Evolutionary conservation across 2,888 invertebrate genomes (phyloP), one percentile per base, ranked within the genome.

Genomic region (Teleogryllus oceanicus): DNA sequence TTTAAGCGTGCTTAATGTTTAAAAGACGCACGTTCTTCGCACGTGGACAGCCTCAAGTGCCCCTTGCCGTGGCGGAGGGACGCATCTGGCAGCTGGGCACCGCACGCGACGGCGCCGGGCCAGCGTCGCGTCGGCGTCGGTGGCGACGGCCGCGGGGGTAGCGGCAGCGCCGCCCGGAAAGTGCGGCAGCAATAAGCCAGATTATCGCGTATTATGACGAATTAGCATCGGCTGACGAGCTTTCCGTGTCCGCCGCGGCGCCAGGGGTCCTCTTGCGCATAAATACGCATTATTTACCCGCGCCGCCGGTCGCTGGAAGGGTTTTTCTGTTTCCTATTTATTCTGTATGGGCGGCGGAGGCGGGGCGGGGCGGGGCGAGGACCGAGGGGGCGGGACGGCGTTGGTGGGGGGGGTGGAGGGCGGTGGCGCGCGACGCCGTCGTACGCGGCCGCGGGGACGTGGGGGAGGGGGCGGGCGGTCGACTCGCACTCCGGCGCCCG

Each of bases 171-270:
- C 37, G 37, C 37, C 37, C 62, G 62, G 62, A 62, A 62, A 62
- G 62, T 62, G 62, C 62, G 62, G 62, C n/a, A n/a, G 62, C 37
- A 76, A 76, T 76, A 76, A 76, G 24, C 21, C 24, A 76, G 76
- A 76, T 76, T 76, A 76, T 76, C 37, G 76, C 37, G 21, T 76
- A 37, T 76, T 76, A 76, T 76, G 76, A 76, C 37, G 76, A 76
- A 76, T 76, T 76, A 76, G 76, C 37, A 76, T 76, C 37, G 76
- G 76, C 76, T 76, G 76, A 76, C 76, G 76, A 76, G 76, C 21
- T 76, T 76, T 76, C 18, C 76, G 24, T 37, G 76, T 76, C 21
- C 76, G 16, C 21, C 2, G 76, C 76, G 16, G 76, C 20, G 76
- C 8, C 20, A 5, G 21, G 76, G 20, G 16, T 76, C 62, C 62